Evolutionary conservation across 1,140 invertebrate genomes (phyloP).

Genomic region (Procambarus virginalis): DNA sequence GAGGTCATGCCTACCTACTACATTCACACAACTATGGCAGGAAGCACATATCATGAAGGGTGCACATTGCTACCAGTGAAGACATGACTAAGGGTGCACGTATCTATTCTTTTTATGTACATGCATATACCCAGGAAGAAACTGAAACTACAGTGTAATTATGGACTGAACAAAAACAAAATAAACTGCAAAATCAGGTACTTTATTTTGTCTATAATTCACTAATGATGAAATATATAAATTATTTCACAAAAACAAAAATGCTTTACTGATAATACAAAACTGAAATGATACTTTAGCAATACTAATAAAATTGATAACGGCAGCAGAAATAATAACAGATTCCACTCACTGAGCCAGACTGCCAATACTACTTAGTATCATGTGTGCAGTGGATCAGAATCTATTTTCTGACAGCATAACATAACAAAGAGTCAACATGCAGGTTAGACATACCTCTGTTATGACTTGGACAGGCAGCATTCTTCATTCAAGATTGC

Average conservation of each 20-base stretch:
- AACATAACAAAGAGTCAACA: background rate
- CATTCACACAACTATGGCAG: conserved; percentile 16
- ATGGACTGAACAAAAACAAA: conserved; percentile 6
- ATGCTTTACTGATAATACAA: background rate
- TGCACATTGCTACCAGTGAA: conserved; percentile 22
- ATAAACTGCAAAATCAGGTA: conserved; percentile 5
- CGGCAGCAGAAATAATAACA: background rate
- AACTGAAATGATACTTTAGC: background rate
- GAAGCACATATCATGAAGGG: conserved; percentile 16
- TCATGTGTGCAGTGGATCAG: conserved; percentile 5
- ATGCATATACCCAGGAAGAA: conserved; percentile 18
- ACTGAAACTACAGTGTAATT: background rate
- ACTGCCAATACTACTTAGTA: background rate
- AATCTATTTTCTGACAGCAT: background rate
- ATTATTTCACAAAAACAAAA: background rate
- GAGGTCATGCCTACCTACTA: conserved; percentile 1
- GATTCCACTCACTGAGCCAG: background rate
- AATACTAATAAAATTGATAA: conserved; percentile 8
- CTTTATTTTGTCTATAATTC: conserved; percentile 5
- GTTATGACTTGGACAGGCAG: conserved; percentile 19
- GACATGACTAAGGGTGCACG: conserved; percentile 16
- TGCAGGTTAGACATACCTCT: conserved; percentile 3
- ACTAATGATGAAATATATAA: conserved; percentile 21
- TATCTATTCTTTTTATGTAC: conserved; percentile 14
- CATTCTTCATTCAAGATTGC: conserved; percentile 9